Evolutionary conservation across 2,797 vertebrate genomes (phyloP), one percentile per base, ranked within the genome.

Genomic region (Diceros bicornis): DNA sequence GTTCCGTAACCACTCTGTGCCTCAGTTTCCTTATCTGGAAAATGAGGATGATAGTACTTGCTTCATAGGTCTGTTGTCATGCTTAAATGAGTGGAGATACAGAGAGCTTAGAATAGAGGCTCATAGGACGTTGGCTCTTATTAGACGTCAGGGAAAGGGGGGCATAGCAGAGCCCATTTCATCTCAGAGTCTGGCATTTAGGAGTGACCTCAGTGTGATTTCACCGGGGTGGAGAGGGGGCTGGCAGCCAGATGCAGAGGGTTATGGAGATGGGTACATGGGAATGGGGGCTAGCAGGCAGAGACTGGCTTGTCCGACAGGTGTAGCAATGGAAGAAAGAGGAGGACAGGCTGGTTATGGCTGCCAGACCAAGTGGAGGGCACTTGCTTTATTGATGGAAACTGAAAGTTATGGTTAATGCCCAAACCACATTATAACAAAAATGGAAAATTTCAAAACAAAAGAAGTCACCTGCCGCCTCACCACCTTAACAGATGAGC

Each of bases 391-490:
- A 9, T 41, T n/a, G 41, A 83, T 52, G 41, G n/a, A 78, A 66
- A 61, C 18, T 1, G 18, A 8, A 91, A 81, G 50, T 61, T 75
- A 29, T 59, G 32, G 34, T 25, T 50, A 84, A 61, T 77, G 20
- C 32, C 27, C 61, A 27, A 82, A 78, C n/a, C 61, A n/a, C 16
- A 7, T 50, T 52, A 41, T 34, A 61, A 69, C 41, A 27, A 83
- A 81, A 92, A 13, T 23, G 59, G 69, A 78, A 82, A 95, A 27
- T 94, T 82, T 93, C 34, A 47, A 93, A 89, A 62, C 55, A 47
- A 25, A 23, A 25, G 21, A 25, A 57, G 20, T 84, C 81, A n/a
- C 75, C 37, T 61, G 17, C 55, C 69, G 11, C 21, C 79, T 68
- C 32, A 27, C 1, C 27, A 44, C 75, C 27, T 75, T 34, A 55